Evolutionary conservation across 1,140 invertebrate species (phyloP).

Genomic region (Eumeta japonica): DNA sequence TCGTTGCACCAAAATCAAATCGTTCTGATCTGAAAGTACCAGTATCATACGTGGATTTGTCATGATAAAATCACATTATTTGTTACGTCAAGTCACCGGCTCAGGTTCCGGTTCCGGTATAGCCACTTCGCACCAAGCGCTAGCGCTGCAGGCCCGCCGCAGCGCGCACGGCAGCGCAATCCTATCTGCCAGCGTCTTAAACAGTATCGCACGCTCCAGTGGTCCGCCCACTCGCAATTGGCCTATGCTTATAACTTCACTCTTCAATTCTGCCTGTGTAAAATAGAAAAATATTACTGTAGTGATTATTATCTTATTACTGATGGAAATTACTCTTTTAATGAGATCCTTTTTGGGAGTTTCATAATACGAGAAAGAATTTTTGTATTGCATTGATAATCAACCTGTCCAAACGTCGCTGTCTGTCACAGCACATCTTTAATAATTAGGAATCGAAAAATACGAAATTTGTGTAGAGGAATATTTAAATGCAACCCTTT

Average conservation of each 20-base stretch:
- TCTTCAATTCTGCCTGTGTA: slow-evolving; percentile 26
- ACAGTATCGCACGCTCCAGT: slow-evolving; percentile 65
- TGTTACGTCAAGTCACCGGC: too few species aligned
- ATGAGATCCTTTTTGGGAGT: not conserved
- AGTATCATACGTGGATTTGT: too few species aligned
- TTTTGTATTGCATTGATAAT: too few species aligned
- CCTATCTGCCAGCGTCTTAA: slow-evolving; percentile 65
- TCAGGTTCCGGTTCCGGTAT: too few species aligned
- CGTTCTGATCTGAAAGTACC: too few species aligned
- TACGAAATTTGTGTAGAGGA: too few species aligned
- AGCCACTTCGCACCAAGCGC: slow-evolving; percentile 65
- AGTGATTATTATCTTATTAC: not conserved
- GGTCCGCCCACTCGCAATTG: slow-evolving; percentile 59
- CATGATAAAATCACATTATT: too few species aligned
- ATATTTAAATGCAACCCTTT: too few species aligned
- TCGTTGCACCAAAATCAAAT: too few species aligned
- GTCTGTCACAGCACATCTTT: too few species aligned
- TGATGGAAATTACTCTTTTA: not conserved
- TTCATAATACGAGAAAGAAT: not conserved
- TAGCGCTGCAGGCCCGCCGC: slow-evolving; percentile 53
- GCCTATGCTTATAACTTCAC: slow-evolving; percentile 61
- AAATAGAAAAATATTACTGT: not conserved
- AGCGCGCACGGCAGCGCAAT: slow-evolving; percentile 61
- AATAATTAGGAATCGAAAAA: too few species aligned
- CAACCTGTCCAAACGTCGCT: too few species aligned